Conservation (phyloP, 2,888 invertebrate species). For the Latrodectus elegans region DNA sequence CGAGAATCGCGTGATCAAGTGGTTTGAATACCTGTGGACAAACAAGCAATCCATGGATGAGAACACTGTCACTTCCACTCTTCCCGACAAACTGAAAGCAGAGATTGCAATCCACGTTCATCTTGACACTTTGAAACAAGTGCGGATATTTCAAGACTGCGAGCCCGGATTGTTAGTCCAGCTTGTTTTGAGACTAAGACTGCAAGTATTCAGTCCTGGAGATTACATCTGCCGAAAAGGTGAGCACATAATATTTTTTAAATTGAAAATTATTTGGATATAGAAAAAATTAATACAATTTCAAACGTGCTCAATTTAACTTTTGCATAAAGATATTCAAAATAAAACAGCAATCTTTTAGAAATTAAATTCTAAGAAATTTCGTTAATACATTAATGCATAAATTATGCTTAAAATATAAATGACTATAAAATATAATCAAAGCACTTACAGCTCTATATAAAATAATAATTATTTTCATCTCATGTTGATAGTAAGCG, state of each 20-base stretch:
- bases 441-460: too few relatives aligned
- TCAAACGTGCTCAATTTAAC: too few relatives aligned
- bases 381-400: too few relatives aligned
- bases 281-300: too few relatives aligned
- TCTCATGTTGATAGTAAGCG: too few relatives aligned
- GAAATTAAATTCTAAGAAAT: too few relatives aligned
- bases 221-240: conserved; percentile 92
- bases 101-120: conserved; percentile 98
- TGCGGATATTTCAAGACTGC: conserved; percentile 83
- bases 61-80: conserved; percentile 80
- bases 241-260: conserved; percentile 78
- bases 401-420: too few relatives aligned
- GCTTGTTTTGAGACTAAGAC: conserved; percentile 89
- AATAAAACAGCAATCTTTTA: too few relatives aligned
- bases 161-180: conserved; percentile 95
- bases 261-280: too few relatives aligned
- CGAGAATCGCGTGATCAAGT: conserved; percentile 87
- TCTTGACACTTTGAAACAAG: conserved; percentile 86
- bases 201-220: conserved; percentile 94
- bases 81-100: conserved; percentile 95
- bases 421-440: too few relatives aligned
- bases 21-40: conserved; percentile 98
- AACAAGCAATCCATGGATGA: conserved; percentile 88
- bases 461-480: too few relatives aligned
- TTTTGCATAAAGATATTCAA: too few relatives aligned